A percentile compares a stretch with the other conserved stretches of the same genome.
phyloP scores from a whole-genome alignment of 2,888 invertebrate genomes.

The Ceriagrion tenellum region DNA sequence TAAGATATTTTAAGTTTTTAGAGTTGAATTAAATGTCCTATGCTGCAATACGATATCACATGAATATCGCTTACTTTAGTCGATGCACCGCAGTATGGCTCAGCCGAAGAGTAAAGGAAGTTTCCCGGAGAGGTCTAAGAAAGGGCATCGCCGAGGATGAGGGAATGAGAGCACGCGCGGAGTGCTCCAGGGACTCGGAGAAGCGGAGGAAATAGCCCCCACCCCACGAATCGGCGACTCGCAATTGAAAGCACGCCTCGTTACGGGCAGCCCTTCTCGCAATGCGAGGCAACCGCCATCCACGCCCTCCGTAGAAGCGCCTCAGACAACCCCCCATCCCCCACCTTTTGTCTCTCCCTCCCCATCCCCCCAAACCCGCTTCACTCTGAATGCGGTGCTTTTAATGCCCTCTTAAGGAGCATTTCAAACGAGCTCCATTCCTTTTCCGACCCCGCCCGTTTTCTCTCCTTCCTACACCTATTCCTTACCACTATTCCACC shows the following conservation, averaged over 20 bases:
- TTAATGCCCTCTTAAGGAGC: constrained; percentile 52
- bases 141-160: not conserved
- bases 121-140: not conserved
- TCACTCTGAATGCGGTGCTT: constrained; percentile 38
- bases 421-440: constrained; percentile 25
- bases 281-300: constrained; percentile 27
- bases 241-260: constrained; percentile 51
- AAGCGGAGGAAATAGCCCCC: not conserved
- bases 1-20: too few species aligned
- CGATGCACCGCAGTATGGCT: not conserved
- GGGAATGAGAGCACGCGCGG: not conserved
- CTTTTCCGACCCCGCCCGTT: not conserved
- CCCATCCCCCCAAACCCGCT: not conserved
- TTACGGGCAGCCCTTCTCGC: constrained; percentile 33
- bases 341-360: not conserved
- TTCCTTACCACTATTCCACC: not conserved
- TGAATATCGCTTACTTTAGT: not conserved
- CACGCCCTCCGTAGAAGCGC: not conserved
- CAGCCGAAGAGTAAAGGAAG: not conserved
- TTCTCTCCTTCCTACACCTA: not conserved
- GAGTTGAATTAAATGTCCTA: too few species aligned
- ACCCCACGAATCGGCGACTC: constrained; percentile 33
- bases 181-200: not conserved
- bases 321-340: not conserved
- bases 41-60: too few species aligned